Base-by-base conservation (phyloP, 2,888 invertebrate genomes). In the Colletes collaris region DNA sequence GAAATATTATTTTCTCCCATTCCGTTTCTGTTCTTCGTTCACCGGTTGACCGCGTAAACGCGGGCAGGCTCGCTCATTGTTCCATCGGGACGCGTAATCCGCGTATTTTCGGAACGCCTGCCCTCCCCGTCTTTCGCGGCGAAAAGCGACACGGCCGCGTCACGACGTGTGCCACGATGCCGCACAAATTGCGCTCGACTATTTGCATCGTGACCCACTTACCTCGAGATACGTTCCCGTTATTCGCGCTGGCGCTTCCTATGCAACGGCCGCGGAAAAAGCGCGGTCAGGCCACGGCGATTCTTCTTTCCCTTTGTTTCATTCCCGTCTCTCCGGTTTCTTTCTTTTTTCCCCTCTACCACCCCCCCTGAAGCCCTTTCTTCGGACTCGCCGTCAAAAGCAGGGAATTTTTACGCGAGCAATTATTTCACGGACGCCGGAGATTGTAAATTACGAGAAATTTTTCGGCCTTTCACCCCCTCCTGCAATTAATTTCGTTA, bases 141-240 rank as follows among this genome's bases (percentile, higher is more conserved):
- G 79, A 64, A 66, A 58, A 75, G 49, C 82, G 68, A 65, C 71
- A 67, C 78, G 65, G 76, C 65, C 49, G 66, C 71, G 65, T 59
- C 64, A 35, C 71, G 71, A 60, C 60, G 69, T 55, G 65, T 37
- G 63, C 62, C 70, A 67, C 81, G 72, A 58, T 50, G 81, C 67
- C 64, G 78, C 76, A 76, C 69, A 80, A 82, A 81, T 77, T 74
- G 79, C 79, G 76, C 80, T 46, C 79, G 86, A 86, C 85, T 86
- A 86, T 86, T 86, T 85, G 79, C 85, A 85, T 85, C 85, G 74
- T 85, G 85, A 86, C 86, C 86, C 76, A 86, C 84, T 86, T 86
- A 79, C 83, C 75, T 65, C 84, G 78, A 56, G 76, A 78, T 79
- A 72, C 83, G 84, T 63, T 76, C 83, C 72, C 81, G 81, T 83